These are phyloP conservation scores for Tenthredo mesomela DNA, from an alignment of 2,888 invertebrate species.

Conservation along the genomic window DNA sequence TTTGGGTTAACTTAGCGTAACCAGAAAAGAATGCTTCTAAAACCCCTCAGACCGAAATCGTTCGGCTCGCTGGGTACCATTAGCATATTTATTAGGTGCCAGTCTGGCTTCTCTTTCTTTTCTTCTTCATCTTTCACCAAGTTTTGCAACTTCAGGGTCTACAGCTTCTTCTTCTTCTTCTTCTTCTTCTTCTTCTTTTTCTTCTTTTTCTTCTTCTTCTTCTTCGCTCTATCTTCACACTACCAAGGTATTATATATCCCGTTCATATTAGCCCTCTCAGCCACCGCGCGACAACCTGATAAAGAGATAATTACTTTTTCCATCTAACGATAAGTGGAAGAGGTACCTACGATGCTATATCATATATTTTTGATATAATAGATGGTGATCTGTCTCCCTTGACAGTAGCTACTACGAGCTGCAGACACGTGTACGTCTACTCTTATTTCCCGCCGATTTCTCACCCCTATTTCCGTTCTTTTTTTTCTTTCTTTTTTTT, in stretches of 20 bases:
- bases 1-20: background rate
- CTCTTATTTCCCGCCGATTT: background rate
- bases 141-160: background rate
- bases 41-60: constrained; percentile 3
- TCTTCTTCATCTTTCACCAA: background rate
- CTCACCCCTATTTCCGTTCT: background rate
- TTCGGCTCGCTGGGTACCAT: constrained; percentile 52
- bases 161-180: background rate
- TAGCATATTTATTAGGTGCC: constrained; percentile 70
- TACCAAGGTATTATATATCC: background rate
- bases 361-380: background rate
- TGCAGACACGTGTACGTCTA: background rate
- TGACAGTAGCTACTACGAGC: constrained; percentile 14
- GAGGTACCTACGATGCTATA: background rate
- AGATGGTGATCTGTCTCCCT: constrained; percentile 30
- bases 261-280: background rate
- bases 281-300: background rate
- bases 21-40: background rate
- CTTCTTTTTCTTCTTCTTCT: background rate
- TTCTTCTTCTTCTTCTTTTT: background rate
- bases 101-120: constrained; percentile 53
- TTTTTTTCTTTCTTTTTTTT: background rate
- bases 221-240: background rate
- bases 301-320: constrained; percentile 15
- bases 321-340: background rate